A percentile compares a stretch with the other conserved stretches of the same genome.
Conservation (phyloP, 2,797 vertebrate species). For the Dallia pectoralis region DNA sequence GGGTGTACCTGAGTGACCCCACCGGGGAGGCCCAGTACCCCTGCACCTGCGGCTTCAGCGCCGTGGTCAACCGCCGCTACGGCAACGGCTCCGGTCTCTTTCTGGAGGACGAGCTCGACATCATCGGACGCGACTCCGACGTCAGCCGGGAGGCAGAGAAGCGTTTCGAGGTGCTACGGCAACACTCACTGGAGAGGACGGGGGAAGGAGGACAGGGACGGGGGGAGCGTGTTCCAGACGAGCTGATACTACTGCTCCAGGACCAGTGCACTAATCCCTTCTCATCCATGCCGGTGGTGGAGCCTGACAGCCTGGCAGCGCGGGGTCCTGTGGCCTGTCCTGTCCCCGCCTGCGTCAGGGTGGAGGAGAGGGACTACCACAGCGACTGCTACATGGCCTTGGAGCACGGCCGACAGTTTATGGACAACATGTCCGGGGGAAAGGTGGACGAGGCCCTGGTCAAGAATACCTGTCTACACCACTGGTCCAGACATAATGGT, state of each 20-base stretch:
- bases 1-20: conserved; percentile 96
- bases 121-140: conserved; percentile 91
- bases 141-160: conserved; percentile 91
- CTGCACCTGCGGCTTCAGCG: conserved; percentile 96
- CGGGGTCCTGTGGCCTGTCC: conserved; percentile 60
- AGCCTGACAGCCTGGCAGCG: conserved; percentile 69
- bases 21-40: conserved; percentile 86
- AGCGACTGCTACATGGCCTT: conserved; percentile 96
- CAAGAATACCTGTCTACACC: conserved; percentile 93
- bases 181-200: conserved; percentile 76
- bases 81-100: conserved; percentile 96
- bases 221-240: conserved; percentile 86
- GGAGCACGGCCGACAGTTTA: conserved; percentile 97
- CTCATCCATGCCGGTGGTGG: conserved; percentile 83
- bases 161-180: conserved; percentile 89
- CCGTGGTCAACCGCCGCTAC: conserved; percentile 95
- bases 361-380: conserved; percentile 93
- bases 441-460: conserved; percentile 97
- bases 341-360: conserved; percentile 75
- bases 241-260: conserved; percentile 91
- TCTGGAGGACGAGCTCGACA: conserved; percentile 96
- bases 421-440: conserved; percentile 99
- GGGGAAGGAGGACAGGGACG: conserved; percentile 62
- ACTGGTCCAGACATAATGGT: conserved; percentile 94
- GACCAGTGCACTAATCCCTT: conserved; percentile 98